Evolutionary conservation across 1,140 invertebrate genomes (phyloP), one percentile per base, ranked within the genome.

Genomic region (Leptinotarsa defecta): DNA sequence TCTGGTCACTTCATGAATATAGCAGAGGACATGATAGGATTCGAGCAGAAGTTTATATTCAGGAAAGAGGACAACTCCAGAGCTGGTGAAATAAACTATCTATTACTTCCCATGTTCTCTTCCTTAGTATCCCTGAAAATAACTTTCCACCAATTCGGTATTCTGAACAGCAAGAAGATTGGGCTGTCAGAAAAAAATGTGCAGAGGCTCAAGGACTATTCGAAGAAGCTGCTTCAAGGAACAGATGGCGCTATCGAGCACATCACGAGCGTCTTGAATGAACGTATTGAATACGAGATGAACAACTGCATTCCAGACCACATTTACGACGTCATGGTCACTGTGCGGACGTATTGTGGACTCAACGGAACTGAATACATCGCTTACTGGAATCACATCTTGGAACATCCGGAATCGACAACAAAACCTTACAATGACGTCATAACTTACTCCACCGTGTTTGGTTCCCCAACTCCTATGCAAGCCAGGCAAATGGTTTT

Each of bases 311-410:
- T 19, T 65, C 63, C 63, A 22, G 63, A 65, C 20, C 19, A 22
- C 19, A 20, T 65, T 20, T 65, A 6, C 63, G 24, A 65, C 24
- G 19, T 20, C 24, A 11, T 65, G 11, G 19, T 6, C 17, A 22
- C 65, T 24, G 17, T 43, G 34, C 5, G 27, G 34, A 17, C 19
- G 6, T 65, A 19, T 22, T 65, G 63, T 20, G 63, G 17, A 27
- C 63, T 65, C 24, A 65, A 20, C 63, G 63, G 63, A 22, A 22
- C 24, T 19, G 63, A 65, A 22, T 65, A 65, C 24, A 4, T 65
- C 24, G 63, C 19, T 8, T 65, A 65, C n/a, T 22, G 52, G 52
- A 57, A 57, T 15, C 4, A 57, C 13, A 3, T 57, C 8, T 17
- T 57, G 8, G n/a, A 17, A 17, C 52, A 57, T 15, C 52, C 52